Evolutionary conservation across 2,113 vertebrate genomes (phyloP).

Genomic region (Tonatia bakeri): DNA sequence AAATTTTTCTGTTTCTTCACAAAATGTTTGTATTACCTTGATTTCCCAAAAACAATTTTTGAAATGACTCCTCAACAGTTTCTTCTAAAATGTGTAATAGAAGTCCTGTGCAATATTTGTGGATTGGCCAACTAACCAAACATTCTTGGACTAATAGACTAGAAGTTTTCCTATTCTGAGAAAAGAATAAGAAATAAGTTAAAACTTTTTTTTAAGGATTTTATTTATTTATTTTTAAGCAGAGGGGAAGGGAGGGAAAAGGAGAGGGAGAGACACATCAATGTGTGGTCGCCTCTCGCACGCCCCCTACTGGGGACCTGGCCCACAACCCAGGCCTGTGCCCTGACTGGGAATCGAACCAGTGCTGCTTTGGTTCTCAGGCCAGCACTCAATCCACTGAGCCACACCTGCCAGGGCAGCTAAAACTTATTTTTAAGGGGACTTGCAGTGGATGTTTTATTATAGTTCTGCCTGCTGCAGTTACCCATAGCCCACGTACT

Average conservation of each 20-base stretch:
- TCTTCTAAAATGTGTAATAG: neutral
- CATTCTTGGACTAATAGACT: neutral
- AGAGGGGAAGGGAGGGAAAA: no score
- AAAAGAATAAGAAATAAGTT: neutral
- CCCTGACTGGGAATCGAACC: no score
- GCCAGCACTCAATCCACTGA: no score
- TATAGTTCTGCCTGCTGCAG: neutral
- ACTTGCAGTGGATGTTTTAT: neutral
- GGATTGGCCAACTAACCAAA: neutral
- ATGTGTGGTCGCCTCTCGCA: no score
- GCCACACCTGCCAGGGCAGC: neutral
- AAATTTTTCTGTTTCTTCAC: neutral
- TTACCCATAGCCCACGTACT: neutral
- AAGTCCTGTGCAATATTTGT: neutral
- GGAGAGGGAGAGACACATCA: no score
- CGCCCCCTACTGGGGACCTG: no score
- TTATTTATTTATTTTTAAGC: no score
- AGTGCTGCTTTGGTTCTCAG: no score
- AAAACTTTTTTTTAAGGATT: neutral
- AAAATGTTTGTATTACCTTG: neutral
- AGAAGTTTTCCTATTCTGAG: neutral
- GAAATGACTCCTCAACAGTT: neutral
- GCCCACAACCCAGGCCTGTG: no score
- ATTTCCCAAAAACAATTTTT: neutral
- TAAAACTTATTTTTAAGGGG: neutral